Evolutionary conservation across 2,888 invertebrate species (phyloP).

Genomic region (Drosophila vallismaia): DNA sequence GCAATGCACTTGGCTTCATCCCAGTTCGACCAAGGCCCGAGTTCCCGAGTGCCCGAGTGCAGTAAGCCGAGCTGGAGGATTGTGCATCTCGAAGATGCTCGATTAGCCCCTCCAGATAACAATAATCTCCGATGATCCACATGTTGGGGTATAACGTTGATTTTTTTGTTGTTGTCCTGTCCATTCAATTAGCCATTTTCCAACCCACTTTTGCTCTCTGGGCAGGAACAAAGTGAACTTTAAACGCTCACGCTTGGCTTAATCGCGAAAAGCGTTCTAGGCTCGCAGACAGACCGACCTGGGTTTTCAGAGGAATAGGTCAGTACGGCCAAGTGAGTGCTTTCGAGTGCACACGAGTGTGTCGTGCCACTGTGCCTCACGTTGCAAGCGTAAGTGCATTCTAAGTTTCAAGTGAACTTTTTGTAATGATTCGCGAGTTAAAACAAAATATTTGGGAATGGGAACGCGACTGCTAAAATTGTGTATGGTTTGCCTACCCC

Average conservation of each 20-base stretch:
- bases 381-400: constrained; percentile 52
- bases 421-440: constrained; percentile 39
- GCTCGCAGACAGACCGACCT: constrained; percentile 64
- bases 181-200: constrained; percentile 15
- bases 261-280: constrained; percentile 56
- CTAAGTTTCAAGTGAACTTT: constrained; percentile 69
- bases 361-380: constrained; percentile 2
- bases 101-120: neutral
- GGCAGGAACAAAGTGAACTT: constrained; percentile 46
- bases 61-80: constrained; percentile 18
- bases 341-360: constrained; percentile 45
- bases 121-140: neutral
- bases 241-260: constrained; percentile 68
- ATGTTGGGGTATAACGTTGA: neutral
- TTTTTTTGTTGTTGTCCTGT: neutral
- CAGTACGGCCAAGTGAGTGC: constrained; percentile 71
- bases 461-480: too few species aligned
- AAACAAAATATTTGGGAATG: constrained; percentile 42
- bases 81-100: constrained; percentile 5
- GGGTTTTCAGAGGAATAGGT: constrained; percentile 81
- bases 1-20: constrained; percentile 25
- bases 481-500: too few species aligned
- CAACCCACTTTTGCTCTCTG: constrained; percentile 8
- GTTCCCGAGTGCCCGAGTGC: constrained; percentile 15
- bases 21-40: neutral